phyloP scores from a whole-genome alignment of 37 sponge, comb jelly and placozoan genomes.

The Haliclona indistincta region DNA sequence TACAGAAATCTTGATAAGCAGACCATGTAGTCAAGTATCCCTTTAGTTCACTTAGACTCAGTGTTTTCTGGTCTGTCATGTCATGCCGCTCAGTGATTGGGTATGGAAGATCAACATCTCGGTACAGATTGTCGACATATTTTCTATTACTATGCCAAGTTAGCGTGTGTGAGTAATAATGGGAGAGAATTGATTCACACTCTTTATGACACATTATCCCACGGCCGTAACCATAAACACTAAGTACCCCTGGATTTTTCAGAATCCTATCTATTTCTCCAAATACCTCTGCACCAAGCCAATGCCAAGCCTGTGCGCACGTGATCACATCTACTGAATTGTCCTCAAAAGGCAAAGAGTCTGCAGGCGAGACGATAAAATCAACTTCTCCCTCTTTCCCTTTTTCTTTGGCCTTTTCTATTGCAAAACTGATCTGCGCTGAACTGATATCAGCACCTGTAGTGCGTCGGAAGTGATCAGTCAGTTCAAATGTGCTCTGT shows the following conservation, averaged over 20 bases:
- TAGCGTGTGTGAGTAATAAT: slow-evolving; percentile 43
- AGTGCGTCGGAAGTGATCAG: slow-evolving; percentile 21
- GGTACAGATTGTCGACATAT: slow-evolving; percentile 54
- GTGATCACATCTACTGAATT: slow-evolving; percentile 58
- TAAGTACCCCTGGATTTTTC: slow-evolving; percentile 55
- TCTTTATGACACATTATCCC: slow-evolving; percentile 10
- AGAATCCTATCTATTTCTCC: slow-evolving; percentile 55
- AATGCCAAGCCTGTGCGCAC: slow-evolving; percentile 80
- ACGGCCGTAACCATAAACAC: slow-evolving; percentile 80
- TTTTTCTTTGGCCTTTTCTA: background rate
- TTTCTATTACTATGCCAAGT: slow-evolving; percentile 55
- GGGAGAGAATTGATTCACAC: slow-evolving; percentile 11
- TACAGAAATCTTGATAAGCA: slow-evolving; percentile 41
- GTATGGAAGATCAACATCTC: slow-evolving; percentile 44
- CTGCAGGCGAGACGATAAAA: slow-evolving; percentile 51
- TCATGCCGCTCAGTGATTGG: slow-evolving; percentile 30
- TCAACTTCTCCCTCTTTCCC: slow-evolving; percentile 25
- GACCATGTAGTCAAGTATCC: slow-evolving; percentile 73
- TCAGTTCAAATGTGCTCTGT: slow-evolving; percentile 59
- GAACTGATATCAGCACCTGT: slow-evolving; percentile 74
- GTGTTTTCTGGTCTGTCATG: background rate
- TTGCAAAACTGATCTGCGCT: slow-evolving; percentile 67
- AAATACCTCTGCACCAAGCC: slow-evolving; percentile 54
- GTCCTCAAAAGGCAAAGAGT: slow-evolving; percentile 20
- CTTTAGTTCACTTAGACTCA: slow-evolving; percentile 24